Evolutionary conservation across 2,113 vertebrate genomes (phyloP).

Genomic region (Xerus inauris): DNA sequence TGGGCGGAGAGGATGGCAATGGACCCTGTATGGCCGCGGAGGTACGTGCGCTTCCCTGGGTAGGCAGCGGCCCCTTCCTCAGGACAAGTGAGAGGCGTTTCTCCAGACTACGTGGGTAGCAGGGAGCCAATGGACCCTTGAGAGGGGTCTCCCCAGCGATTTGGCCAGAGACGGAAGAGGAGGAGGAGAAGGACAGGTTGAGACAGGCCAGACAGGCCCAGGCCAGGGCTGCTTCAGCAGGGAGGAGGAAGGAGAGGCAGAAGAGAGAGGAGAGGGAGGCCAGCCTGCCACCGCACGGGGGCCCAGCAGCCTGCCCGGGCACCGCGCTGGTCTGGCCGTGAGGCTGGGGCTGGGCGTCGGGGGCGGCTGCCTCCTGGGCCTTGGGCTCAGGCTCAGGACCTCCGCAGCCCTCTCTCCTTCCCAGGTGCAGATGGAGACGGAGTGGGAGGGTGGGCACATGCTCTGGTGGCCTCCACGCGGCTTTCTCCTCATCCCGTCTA

Average conservation of each 20-base stretch:
- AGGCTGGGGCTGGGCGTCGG: fast-evolving
- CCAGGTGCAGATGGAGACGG: too few relatives aligned
- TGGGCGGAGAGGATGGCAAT: fast-evolving
- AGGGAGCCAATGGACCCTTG: neutral
- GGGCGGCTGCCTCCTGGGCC: fast-evolving
- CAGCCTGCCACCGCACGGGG: too few relatives aligned
- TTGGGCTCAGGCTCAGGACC: neutral
- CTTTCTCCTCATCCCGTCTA: neutral
- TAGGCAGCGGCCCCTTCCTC: fast-evolving
- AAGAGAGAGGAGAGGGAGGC: too few relatives aligned
- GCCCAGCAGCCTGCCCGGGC: too few relatives aligned
- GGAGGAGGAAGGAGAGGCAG: neutral
- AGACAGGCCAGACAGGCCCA: too few relatives aligned
- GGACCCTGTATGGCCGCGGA: neutral
- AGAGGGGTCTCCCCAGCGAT: neutral
- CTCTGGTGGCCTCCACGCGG: fast-evolving
- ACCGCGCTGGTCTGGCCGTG: fast-evolving
- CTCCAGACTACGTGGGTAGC: fast-evolving
- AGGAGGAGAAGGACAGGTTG: fast-evolving
- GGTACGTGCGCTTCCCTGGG: too few relatives aligned
- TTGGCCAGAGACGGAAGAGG: neutral
- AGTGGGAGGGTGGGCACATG: fast-evolving
- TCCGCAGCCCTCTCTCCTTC: neutral
- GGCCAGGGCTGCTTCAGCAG: neutral
- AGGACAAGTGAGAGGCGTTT: neutral